Conservation (phyloP, 2,797 vertebrate species). For the Choloepus didactylus region DNA sequence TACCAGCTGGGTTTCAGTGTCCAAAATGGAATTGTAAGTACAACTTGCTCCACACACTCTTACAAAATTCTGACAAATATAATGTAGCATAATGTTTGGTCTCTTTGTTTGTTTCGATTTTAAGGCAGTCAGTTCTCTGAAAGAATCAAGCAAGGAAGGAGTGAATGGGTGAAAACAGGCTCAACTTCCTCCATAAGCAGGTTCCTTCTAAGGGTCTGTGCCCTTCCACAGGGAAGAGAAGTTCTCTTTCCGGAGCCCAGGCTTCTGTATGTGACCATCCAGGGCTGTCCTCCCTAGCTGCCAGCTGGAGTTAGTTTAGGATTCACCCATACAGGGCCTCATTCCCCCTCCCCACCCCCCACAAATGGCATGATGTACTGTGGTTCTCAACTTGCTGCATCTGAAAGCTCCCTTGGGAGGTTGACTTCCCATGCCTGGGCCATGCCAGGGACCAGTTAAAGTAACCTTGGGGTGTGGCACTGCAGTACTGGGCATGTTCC, state of each 20-base stretch:
- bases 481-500: not conserved
- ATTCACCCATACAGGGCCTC: too few species aligned
- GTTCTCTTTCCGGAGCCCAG: not conserved
- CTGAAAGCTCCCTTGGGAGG: not conserved
- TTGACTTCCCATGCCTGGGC: not conserved
- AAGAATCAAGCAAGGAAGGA: not conserved
- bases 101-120: not conserved
- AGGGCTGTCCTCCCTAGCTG: not conserved
- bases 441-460: not conserved
- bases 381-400: not conserved
- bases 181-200: not conserved
- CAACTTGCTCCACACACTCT: not conserved
- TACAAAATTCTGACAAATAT: not conserved
- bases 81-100: not conserved
- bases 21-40: conserved; percentile 98
- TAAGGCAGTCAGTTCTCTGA: not conserved
- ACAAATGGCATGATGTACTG: too few species aligned
- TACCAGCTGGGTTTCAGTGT: conserved; percentile 99
- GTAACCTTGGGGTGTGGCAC: too few species aligned
- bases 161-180: not conserved
- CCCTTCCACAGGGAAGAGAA: fast-evolving
- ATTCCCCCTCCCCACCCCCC: too few species aligned
- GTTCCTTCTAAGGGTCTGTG: not conserved
- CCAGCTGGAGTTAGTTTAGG: not conserved
- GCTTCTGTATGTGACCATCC: fast-evolving